A percentile compares a stretch with the other conserved stretches of the same genome.
phyloP scores from a whole-genome alignment of 2,888 invertebrate species.

The Beris morrisii region DNA sequence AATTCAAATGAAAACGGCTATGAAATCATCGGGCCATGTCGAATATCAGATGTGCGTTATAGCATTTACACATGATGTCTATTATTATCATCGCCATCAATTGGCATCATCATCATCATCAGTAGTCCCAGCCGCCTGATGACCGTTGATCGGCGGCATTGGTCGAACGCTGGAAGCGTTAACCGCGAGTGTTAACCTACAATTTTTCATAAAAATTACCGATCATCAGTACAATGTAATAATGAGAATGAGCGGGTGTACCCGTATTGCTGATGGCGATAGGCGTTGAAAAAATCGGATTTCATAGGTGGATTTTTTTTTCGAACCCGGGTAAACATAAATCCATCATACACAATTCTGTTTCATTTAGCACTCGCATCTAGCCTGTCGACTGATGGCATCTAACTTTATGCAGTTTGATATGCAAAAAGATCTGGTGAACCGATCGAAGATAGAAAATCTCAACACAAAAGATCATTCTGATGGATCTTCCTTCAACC shows the following conservation, averaged over 20 bases:
- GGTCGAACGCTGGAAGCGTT: conserved; percentile 13
- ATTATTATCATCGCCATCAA: conserved; percentile 15
- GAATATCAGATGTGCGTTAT: neutral
- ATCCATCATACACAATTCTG: conserved; percentile 4
- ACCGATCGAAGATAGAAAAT: neutral
- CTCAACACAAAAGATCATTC: neutral
- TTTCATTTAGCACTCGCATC: neutral
- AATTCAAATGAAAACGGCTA: conserved; percentile 8
- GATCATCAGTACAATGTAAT: conserved; percentile 5
- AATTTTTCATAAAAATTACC: conserved; percentile 33
- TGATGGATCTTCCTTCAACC: neutral
- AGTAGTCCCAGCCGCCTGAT: neutral
- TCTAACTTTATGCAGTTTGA: neutral
- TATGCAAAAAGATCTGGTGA: neutral
- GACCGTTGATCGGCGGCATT: conserved; percentile 16
- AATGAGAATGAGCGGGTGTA: conserved; percentile 14
- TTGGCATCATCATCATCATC: conserved; percentile 2
- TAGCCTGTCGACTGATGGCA: neutral
- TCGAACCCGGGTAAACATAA: conserved; percentile 4
- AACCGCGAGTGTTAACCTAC: conserved; percentile 34
- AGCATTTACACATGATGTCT: conserved; percentile 16
- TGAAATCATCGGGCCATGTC: conserved; percentile 22
- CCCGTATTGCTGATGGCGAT: no score
- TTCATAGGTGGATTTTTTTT: no score
- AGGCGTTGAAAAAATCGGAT: no score